Percentiles rank a stretch among this genome's conserved stretches.
Evolutionary conservation across 2,113 vertebrate genomes (phyloP).

Genomic region (Cochlearius cochlearius): DNA sequence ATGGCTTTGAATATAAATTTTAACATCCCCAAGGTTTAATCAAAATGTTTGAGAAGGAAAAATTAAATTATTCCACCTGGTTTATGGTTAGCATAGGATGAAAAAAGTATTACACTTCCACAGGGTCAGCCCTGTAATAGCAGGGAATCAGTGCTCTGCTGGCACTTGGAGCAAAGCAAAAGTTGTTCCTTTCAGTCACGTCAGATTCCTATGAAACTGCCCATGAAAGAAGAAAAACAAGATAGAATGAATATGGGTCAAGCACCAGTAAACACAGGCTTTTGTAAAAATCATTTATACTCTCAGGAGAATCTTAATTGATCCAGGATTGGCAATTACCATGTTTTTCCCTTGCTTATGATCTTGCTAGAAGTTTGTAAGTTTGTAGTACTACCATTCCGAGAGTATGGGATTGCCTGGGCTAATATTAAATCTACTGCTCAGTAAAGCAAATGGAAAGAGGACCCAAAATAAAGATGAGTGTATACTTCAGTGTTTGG

Average conservation of each 20-base stretch:
- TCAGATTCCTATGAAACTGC: background rate
- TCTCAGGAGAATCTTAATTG: background rate
- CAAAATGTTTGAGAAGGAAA: background rate
- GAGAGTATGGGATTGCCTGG: background rate
- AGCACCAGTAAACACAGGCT: background rate
- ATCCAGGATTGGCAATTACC: background rate
- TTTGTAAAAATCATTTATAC: background rate
- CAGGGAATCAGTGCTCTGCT: background rate
- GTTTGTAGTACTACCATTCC: background rate
- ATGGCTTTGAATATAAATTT: background rate
- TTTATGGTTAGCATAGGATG: background rate
- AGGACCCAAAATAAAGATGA: background rate
- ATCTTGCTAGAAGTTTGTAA: background rate
- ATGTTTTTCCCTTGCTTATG: background rate
- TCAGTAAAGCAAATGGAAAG: background rate
- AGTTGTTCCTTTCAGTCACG: background rate
- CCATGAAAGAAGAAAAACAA: background rate
- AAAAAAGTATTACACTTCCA: background rate
- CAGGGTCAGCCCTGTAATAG: background rate
- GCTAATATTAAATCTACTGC: background rate
- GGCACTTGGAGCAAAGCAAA: background rate
- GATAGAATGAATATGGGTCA: background rate
- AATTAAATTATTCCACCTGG: background rate
- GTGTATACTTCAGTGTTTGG: background rate
- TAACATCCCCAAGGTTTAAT: background rate